These are phyloP conservation scores for Melanostoma scalare DNA, from an alignment of 2,888 invertebrate species.

Conservation along the genomic window DNA sequence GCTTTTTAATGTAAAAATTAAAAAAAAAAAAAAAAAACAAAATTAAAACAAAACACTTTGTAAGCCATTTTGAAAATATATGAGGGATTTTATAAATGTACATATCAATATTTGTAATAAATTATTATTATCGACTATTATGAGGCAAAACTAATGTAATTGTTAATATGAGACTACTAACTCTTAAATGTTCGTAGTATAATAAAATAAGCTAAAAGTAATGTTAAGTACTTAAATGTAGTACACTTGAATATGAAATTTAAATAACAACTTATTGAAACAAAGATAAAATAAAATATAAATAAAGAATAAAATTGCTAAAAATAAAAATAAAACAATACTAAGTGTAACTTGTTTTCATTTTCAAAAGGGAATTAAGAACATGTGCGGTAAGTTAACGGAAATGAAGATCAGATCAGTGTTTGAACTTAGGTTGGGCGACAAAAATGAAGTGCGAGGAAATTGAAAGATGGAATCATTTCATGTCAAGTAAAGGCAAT, in stretches of 20 bases:
- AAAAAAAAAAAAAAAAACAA: background rate
- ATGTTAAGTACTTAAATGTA: conserved; percentile 50
- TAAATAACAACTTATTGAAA: conserved; percentile 3
- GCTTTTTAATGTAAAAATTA: conserved; percentile 53
- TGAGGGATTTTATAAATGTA: conserved; percentile 53
- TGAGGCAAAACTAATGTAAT: conserved; percentile 23
- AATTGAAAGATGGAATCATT: too few species aligned
- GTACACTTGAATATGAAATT: conserved; percentile 34
- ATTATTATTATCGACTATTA: conserved; percentile 23
- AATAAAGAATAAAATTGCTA: conserved; percentile 17
- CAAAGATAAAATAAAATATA: conserved; percentile 7
- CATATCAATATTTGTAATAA: conserved; percentile 54
- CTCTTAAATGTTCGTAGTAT: conserved; percentile 58
- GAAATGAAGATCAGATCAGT: too few species aligned
- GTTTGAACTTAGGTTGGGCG: too few species aligned
- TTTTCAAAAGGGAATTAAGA: too few species aligned
- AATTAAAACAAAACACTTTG: conserved; percentile 15
- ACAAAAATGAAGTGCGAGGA: too few species aligned
- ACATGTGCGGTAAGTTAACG: too few species aligned
- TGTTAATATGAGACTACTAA: conserved; percentile 47
- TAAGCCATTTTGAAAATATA: conserved; percentile 25
- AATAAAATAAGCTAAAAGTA: conserved; percentile 50
- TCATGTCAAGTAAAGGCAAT: too few species aligned
- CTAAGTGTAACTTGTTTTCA: too few species aligned
- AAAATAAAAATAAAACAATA: conserved; percentile 38